phyloP scores from a whole-genome alignment of 2,113 vertebrate species.

The Erythrocebus patas region DNA sequence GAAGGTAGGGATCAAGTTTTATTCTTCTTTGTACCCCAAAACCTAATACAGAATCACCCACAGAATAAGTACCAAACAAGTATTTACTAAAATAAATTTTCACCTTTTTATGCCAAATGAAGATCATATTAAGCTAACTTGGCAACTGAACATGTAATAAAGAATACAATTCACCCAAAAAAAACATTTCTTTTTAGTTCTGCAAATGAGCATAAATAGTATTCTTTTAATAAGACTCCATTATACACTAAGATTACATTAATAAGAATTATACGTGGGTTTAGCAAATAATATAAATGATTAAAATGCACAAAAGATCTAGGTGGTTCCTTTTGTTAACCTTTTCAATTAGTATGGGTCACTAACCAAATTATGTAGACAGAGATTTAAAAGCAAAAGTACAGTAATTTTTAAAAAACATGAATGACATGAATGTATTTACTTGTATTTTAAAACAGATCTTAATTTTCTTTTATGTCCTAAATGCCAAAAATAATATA shows the following conservation, averaged over 20 bases:
- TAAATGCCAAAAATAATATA: not conserved
- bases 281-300: not conserved
- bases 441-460: not conserved
- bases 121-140: not conserved
- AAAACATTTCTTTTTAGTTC: not conserved
- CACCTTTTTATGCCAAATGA: not conserved
- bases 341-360: not conserved
- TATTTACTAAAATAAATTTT: not conserved
- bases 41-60: not conserved
- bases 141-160: not conserved
- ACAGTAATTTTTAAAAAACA: not conserved
- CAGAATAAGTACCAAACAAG: not conserved
- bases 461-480: not conserved
- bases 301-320: conserved; percentile 22
- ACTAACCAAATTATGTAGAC: not conserved
- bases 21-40: not conserved
- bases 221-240: not conserved
- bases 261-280: not conserved
- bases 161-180: not conserved
- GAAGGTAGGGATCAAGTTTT: not conserved
- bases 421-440: not conserved
- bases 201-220: not conserved
- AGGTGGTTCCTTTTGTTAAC: not conserved
- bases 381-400: conserved; percentile 28
- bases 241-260: not conserved